Percentiles rank a stretch among this genome's conserved stretches.
phyloP scores from a whole-genome alignment of 2,113 vertebrate genomes.

The Prochilodus magdalenae region DNA sequence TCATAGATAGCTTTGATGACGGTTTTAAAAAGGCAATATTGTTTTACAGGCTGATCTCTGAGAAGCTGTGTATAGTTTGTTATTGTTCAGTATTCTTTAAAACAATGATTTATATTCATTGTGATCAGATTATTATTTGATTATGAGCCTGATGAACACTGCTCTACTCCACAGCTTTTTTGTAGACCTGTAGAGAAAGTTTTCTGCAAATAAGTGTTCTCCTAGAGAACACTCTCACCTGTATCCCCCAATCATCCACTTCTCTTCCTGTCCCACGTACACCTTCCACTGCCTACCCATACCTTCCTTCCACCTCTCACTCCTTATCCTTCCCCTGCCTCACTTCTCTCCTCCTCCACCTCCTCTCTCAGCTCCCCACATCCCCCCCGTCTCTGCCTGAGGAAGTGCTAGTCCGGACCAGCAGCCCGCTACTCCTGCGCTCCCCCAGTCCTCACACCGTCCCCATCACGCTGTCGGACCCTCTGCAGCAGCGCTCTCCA shows the following conservation, averaged over 20 bases:
- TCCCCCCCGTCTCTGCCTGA: constrained; percentile 88
- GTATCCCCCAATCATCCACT: background rate
- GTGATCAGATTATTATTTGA: too few species aligned
- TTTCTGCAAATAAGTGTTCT: too few species aligned
- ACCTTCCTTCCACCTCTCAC: background rate
- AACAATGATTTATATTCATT: too few species aligned
- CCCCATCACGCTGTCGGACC: constrained; percentile 82
- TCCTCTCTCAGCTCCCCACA: constrained; percentile 86
- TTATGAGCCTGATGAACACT: too few species aligned
- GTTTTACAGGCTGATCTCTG: too few species aligned
- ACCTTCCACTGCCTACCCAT: background rate
- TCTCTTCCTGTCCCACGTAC: background rate
- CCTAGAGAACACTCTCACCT: background rate
- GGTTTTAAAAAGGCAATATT: too few species aligned
- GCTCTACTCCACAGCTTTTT: background rate
- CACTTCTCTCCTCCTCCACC: constrained; percentile 46
- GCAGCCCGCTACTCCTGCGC: constrained; percentile 81
- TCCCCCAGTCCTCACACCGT: constrained; percentile 86
- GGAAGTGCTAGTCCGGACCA: constrained; percentile 77
- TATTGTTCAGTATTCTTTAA: too few species aligned
- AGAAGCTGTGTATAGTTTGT: too few species aligned
- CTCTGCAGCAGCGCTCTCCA: constrained; percentile 79
- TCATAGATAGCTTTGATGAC: too few species aligned
- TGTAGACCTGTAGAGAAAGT: background rate
- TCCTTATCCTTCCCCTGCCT: constrained; percentile 46